These are phyloP conservation scores for Pelosia muscerda DNA, from an alignment of 2,888 invertebrate species.

Conservation along the genomic window DNA sequence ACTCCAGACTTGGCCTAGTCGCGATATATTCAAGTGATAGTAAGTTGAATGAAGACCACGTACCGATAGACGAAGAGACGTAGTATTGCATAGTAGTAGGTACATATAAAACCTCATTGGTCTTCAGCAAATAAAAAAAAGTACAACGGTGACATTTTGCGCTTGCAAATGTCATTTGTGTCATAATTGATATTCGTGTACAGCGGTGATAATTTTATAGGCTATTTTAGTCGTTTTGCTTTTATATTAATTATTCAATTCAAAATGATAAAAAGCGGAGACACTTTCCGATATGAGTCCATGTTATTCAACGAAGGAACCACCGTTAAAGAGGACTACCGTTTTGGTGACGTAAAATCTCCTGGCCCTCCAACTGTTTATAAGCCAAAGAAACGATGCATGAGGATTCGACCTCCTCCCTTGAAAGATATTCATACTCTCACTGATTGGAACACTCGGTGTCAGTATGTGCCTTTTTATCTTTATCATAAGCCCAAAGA, in stretches of 20 bases:
- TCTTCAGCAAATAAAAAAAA: not conserved
- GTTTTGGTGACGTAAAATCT: conserved; percentile 41
- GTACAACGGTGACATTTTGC: not conserved
- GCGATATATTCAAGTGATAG: too few relatives aligned
- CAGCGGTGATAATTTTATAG: not conserved
- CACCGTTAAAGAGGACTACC: conserved; percentile 13
- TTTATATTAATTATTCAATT: not conserved
- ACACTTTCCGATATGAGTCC: conserved; percentile 19
- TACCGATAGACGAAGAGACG: too few relatives aligned
- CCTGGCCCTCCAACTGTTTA: conserved; percentile 45
- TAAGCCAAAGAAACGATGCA: conserved; percentile 29
- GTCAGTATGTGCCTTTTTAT: conserved; percentile 61
- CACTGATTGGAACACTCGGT: conserved; percentile 50
- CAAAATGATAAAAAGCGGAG: conserved; percentile 7
- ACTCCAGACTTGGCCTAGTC: too few relatives aligned
- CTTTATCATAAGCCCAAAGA: conserved; percentile 51
- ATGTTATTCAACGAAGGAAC: conserved; percentile 19
- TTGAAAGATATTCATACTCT: conserved; percentile 65
- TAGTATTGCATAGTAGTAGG: too few relatives aligned
- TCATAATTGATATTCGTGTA: not conserved
- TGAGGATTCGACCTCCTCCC: conserved; percentile 33
- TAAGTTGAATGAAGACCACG: too few relatives aligned
- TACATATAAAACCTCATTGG: not conserved
- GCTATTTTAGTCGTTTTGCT: not conserved
- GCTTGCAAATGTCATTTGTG: not conserved